A percentile compares a stretch with the other conserved stretches of the same genome.
These are phyloP conservation scores for Allophyes oxyacanthae DNA, from an alignment of 2,888 invertebrate genomes.

Conservation along the genomic window DNA sequence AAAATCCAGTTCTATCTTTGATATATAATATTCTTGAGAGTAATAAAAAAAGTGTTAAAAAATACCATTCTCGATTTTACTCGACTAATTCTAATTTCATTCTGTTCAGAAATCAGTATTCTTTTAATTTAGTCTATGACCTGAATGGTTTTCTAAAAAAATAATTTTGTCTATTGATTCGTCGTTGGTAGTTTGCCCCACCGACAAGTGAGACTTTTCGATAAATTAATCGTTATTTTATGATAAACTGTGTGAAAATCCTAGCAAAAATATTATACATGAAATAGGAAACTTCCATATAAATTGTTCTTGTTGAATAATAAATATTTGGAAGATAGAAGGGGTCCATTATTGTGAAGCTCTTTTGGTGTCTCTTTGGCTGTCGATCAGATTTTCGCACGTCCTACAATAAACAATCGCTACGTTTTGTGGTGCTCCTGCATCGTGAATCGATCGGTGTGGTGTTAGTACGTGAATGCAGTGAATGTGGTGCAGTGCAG, in stretches of 20 bases:
- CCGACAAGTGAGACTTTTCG: conserved; percentile 80
- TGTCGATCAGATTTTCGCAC: conserved; percentile 81
- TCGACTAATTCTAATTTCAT: not conserved
- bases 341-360: conserved; percentile 61
- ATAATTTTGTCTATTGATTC: conserved; percentile 85
- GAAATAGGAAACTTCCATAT: conserved; percentile 24
- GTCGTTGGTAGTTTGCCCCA: conserved; percentile 79
- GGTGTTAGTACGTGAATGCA: conserved; percentile 46
- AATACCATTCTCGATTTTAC: too few species aligned
- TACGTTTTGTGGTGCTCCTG: conserved; percentile 68
- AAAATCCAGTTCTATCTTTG: too few species aligned
- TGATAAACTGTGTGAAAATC: conserved; percentile 68
- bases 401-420: conserved; percentile 78
- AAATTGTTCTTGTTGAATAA: conserved; percentile 36
- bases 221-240: conserved; percentile 66
- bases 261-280: conserved; percentile 47
- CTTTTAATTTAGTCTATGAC: conserved; percentile 26
- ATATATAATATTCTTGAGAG: too few species aligned
- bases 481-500: conserved; percentile 72
- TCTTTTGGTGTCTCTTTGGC: conserved; percentile 68
- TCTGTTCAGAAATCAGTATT: not conserved
- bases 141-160: conserved; percentile 55
- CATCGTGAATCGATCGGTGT: conserved; percentile 59
- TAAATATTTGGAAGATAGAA: conserved; percentile 33
- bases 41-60: too few species aligned